These are phyloP conservation scores for Orchestes rusci DNA, from an alignment of 2,888 invertebrate genomes.

Conservation along the genomic window DNA sequence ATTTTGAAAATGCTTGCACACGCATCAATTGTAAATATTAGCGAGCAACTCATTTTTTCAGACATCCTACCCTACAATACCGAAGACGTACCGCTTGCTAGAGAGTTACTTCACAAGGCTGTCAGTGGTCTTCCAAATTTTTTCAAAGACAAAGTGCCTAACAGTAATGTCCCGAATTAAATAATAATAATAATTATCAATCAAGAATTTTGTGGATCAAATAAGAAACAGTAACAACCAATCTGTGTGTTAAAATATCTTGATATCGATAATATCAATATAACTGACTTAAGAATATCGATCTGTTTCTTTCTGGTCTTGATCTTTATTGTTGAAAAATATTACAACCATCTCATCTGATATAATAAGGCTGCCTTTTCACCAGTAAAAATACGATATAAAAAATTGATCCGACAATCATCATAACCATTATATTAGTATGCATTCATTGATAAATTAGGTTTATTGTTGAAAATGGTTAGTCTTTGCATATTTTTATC, in stretches of 20 bases:
- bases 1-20: too few species aligned
- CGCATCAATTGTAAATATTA: too few species aligned
- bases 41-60: too few species aligned
- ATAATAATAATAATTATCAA: constrained; percentile 2
- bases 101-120: constrained; percentile 79
- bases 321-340: constrained; percentile 22
- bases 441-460: constrained; percentile 1
- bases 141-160: constrained; percentile 51
- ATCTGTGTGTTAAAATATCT: too few species aligned
- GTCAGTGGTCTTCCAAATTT: constrained; percentile 86
- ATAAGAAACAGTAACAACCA: too few species aligned
- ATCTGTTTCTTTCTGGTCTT: constrained; percentile 11
- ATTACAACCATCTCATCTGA: constrained; percentile 3
- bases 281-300: too few species aligned
- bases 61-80: constrained; percentile 71
- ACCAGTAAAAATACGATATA: constrained; percentile 5
- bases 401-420: too few species aligned
- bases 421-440: neutral
- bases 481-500: constrained; percentile 18
- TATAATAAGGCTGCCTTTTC: constrained; percentile 19
- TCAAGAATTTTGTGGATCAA: constrained; percentile 3
- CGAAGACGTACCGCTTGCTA: constrained; percentile 59
- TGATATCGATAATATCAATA: too few species aligned
- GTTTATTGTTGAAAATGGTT: constrained; percentile 26
- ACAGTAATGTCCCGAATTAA: constrained; percentile 24